Conservation (phyloP, 2,797 vertebrate genomes). For the Rhinophrynus dorsalis region DNA sequence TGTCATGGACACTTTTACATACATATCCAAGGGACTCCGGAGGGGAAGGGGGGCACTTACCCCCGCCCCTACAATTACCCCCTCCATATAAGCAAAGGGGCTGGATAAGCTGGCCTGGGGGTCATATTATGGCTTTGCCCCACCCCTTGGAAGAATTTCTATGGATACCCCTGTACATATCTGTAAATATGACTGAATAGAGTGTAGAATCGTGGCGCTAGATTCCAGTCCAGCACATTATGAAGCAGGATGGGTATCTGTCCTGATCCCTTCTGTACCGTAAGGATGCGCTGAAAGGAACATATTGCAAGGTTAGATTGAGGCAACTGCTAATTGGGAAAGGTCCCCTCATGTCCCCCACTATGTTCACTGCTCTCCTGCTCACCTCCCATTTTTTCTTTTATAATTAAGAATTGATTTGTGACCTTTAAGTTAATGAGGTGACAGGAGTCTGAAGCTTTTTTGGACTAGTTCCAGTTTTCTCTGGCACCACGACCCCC, state of each 20-base stretch:
- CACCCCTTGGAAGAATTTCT: too few relatives aligned
- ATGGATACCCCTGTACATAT: too few relatives aligned
- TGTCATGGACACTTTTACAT: too few relatives aligned
- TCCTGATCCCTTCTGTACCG: constrained; percentile 16
- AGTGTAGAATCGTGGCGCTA: too few relatives aligned
- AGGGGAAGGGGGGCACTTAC: background rate
- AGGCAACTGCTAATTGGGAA: background rate
- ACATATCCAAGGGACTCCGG: too few relatives aligned
- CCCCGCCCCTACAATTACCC: background rate
- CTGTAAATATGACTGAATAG: too few relatives aligned
- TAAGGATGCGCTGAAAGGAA: background rate
- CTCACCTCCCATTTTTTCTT: constrained; percentile 33
- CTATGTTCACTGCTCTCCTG: constrained; percentile 1
- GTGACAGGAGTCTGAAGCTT: constrained; percentile 48
- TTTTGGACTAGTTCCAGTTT: constrained; percentile 37
- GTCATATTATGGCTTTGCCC: too few relatives aligned
- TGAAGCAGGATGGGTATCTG: too few relatives aligned
- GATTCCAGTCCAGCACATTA: too few relatives aligned
- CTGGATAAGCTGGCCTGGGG: too few relatives aligned
- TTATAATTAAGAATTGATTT: constrained; percentile 51
- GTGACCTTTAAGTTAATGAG: constrained; percentile 46
- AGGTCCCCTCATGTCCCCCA: background rate
- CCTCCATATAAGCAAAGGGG: too few relatives aligned
- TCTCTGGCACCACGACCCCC: constrained; percentile 41
- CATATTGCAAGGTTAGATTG: background rate